Evolutionary conservation across 2,113 vertebrate genomes (phyloP).

Genomic region (Heliornis fulica): DNA sequence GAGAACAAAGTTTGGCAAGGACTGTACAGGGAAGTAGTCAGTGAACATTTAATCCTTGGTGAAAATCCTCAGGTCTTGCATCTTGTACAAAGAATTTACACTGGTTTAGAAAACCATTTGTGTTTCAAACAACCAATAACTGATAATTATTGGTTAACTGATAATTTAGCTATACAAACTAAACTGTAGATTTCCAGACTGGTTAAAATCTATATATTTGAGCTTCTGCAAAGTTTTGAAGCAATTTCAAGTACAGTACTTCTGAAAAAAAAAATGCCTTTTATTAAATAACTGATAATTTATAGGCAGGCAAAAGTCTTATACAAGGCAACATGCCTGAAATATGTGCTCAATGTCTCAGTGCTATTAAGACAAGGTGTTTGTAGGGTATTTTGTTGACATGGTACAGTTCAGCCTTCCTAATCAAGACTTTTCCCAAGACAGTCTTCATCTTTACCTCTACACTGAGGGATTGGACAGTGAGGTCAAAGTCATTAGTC

Average conservation of each 20-base stretch:
- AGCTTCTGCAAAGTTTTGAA: neutral
- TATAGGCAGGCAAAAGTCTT: neutral
- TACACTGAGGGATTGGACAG: neutral
- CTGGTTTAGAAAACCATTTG: neutral
- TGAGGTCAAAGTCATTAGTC: conserved; percentile 27
- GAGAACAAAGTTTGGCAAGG: conserved; percentile 34
- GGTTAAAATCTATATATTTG: neutral
- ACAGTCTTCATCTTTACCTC: neutral
- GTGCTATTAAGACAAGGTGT: neutral
- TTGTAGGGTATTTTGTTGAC: neutral
- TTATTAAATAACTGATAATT: neutral
- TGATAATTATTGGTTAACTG: too few species aligned
- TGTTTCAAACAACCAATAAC: neutral
- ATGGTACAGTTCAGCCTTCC: neutral
- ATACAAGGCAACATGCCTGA: neutral
- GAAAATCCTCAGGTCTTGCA: neutral
- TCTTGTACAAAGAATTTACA: neutral
- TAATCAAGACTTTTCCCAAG: neutral
- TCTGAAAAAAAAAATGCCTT: neutral
- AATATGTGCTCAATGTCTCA: neutral
- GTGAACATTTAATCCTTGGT: conserved; percentile 12
- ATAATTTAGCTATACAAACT: neutral
- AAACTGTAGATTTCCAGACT: neutral
- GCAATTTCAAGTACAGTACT: neutral
- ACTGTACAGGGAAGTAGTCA: conserved; percentile 20